Conservation (phyloP, 1,140 invertebrate species). For the Gonioctena quinquepunctata region DNA sequence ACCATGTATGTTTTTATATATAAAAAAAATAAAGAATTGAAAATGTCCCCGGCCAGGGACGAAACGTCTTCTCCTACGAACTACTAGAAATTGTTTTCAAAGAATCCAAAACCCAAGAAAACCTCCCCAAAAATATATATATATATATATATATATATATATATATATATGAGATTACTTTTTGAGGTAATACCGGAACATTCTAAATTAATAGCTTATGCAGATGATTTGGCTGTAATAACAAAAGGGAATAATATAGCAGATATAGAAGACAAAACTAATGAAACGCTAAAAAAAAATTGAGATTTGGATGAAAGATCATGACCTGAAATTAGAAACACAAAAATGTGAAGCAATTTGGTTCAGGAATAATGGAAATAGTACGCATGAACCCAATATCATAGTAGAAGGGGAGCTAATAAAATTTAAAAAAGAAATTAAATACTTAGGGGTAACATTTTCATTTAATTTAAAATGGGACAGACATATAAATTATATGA, state of each 20-base stretch:
- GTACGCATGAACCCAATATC: neutral
- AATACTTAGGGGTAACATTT: constrained; percentile 5
- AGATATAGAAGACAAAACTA: neutral
- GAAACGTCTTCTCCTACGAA: too few relatives aligned
- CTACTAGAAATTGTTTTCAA: too few relatives aligned
- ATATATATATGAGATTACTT: too few relatives aligned
- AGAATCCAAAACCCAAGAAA: too few relatives aligned
- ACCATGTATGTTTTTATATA: too few relatives aligned
- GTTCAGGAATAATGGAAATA: neutral
- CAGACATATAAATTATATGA: neutral
- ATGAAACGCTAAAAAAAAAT: neutral
- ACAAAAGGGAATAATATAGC: neutral
- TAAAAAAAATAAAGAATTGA: too few relatives aligned
- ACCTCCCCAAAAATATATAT: too few relatives aligned
- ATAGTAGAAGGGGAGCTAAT: neutral
- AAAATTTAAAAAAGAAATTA: constrained; percentile 3
- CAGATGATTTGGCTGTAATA: constrained; percentile 20
- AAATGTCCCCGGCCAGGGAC: too few relatives aligned
- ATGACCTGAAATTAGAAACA: neutral
- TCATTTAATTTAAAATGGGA: constrained; percentile 7
- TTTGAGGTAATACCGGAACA: neutral
- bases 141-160: too few relatives aligned
- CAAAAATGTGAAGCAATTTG: constrained; percentile 9
- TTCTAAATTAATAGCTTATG: constrained; percentile 22
- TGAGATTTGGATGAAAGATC: neutral